A percentile compares a stretch with the other conserved stretches of the same genome.
phyloP scores from a whole-genome alignment of 1,140 invertebrate genomes.

The Dinoponera quadriceps region DNA sequence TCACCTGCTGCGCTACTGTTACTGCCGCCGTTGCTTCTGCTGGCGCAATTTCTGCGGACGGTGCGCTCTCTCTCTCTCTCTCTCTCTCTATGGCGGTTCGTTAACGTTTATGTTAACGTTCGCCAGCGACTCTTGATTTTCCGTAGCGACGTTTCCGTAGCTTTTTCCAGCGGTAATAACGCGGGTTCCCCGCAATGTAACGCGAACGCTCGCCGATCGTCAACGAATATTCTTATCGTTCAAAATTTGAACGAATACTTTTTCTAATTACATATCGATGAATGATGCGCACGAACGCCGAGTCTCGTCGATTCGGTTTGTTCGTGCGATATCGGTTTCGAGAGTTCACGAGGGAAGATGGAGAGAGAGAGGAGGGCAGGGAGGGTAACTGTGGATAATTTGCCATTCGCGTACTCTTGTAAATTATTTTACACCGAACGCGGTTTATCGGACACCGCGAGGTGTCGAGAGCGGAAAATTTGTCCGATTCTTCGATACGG shows the following conservation, averaged over 20 bases:
- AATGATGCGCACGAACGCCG: not conserved
- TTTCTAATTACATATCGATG: not conserved
- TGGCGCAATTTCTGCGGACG: conserved; percentile 32
- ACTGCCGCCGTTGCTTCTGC: too few relatives aligned
- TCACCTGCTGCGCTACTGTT: conserved; percentile 12
- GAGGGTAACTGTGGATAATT: conserved; percentile 6
- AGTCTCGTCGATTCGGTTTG: not conserved
- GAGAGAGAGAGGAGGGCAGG: too few relatives aligned
- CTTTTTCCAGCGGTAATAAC: not conserved
- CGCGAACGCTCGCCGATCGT: not conserved
- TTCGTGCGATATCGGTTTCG: not conserved
- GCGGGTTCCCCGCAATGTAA: not conserved
- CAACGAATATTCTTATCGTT: not conserved
- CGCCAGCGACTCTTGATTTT: not conserved
- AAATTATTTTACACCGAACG: conserved; percentile 25
- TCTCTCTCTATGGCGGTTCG: conserved; percentile 32
- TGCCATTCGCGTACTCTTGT: not conserved
- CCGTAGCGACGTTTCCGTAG: not conserved
- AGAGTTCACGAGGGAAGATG: not conserved
- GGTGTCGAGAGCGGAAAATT: not conserved
- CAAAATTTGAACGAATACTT: not conserved
- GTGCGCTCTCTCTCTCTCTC: too few relatives aligned
- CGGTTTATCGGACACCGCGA: not conserved
- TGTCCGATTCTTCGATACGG: not conserved
- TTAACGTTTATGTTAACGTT: conserved; percentile 52